Base-by-base conservation (phyloP, 2,888 invertebrate species). In the Iphiclides podalirius region DNA sequence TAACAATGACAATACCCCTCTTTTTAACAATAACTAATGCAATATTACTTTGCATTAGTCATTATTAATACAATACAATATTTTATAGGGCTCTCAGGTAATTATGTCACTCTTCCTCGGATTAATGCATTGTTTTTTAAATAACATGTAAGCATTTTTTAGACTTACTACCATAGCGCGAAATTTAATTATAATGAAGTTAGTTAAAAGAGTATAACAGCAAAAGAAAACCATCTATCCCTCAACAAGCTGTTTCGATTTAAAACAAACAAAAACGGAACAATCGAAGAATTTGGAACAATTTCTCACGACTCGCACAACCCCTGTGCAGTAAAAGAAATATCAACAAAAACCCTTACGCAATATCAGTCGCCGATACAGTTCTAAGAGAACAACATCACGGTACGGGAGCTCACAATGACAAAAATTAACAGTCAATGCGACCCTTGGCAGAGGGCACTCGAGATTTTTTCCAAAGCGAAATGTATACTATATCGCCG, bases 401-500 rank as follows among this genome's bases (percentile, higher is more conserved):
- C 72, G 63, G 60, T 58, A 61, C 66, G 63, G 58, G 66, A 58
- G 63, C 58, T 67, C 73, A 85, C 86, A 86, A 86, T 83, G 77
- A 81, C 75, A 79, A 70, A 82, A 82, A 81, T 80, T 78, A 79
- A 78, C 77, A 75, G 76, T 67, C 60, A 61, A 57, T 52, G 64
- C 70, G 71, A 58, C 67, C n/a, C n/a, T n/a, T n/a, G n/a, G n/a
- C n/a, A n/a, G n/a, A n/a, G n/a, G n/a, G n/a, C 72, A 64, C 81
- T 85, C 62, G 67, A 81, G 60, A 57, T 69, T 80, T 85, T 80
- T 75, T 84, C 76, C 75, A 66, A 61, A 61, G 65, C 78, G 87
- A 76, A 87, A 87, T 81, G 78, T 86, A 87, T 82, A 87, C 87
- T 81, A 79, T 81, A 79, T 73, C 70, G 71, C 69, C 64, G 59